Evolutionary conservation across 2,113 vertebrate genomes (phyloP).

Genomic region (Ptychochromis oligacanthus): DNA sequence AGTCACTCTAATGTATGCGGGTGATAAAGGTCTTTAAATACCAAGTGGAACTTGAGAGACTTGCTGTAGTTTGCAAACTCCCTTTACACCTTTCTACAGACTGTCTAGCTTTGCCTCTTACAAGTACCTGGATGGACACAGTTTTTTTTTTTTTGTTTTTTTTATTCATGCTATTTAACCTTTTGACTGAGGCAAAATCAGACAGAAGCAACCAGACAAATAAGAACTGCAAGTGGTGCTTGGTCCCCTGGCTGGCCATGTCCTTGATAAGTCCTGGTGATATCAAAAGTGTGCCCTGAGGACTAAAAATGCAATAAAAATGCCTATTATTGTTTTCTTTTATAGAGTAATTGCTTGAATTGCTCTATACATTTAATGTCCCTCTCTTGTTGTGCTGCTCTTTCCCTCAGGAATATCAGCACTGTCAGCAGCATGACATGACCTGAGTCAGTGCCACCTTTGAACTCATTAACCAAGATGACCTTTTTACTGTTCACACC

Average conservation of each 20-base stretch:
- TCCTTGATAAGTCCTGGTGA: conserved; percentile 60
- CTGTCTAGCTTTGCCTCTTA: neutral
- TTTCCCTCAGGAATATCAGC: conserved; percentile 34
- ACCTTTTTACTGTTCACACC: conserved; percentile 16
- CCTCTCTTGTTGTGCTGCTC: conserved; percentile 23
- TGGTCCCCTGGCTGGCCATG: conserved; percentile 30
- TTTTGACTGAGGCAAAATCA: conserved; percentile 18
- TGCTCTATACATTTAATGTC: conserved; percentile 40
- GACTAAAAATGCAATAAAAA: conserved; percentile 59
- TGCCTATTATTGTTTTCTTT: conserved; percentile 49
- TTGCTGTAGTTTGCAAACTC: neutral
- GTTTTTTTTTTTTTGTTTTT: neutral
- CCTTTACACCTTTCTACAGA: neutral
- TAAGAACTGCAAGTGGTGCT: conserved; percentile 10
- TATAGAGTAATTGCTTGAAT: conserved; percentile 49
- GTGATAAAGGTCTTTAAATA: conserved; percentile 39
- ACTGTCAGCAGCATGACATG: conserved; percentile 40
- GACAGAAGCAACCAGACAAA: conserved; percentile 22
- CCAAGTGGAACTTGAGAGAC: conserved; percentile 21
- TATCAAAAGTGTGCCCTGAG: conserved; percentile 35
- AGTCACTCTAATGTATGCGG: conserved; percentile 16
- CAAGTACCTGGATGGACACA: conserved; percentile 14
- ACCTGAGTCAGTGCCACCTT: conserved; percentile 23
- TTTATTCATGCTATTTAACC: neutral
- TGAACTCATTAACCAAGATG: conserved; percentile 36